Conservation (phyloP, 2,888 invertebrate species). For the Allygus modestus region DNA sequence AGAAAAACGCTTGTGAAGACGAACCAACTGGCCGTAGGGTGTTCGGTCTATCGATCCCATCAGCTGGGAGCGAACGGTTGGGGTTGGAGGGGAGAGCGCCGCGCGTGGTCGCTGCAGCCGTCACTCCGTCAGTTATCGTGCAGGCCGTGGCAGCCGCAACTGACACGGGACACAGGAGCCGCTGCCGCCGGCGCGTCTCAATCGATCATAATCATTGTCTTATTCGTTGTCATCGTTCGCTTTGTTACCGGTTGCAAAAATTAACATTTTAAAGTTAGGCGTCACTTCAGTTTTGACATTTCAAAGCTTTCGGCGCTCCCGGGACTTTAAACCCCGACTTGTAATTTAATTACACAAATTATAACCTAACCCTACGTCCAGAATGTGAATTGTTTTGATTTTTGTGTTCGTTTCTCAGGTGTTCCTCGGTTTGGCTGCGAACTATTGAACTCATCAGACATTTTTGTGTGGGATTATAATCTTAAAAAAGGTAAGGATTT, state of each 20-base stretch:
- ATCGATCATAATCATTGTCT: slow-evolving; percentile 8
- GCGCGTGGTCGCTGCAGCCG: neutral
- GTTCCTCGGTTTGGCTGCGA: neutral
- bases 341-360: too few species aligned
- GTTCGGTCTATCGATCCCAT: neutral
- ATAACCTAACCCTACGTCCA: neutral
- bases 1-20: neutral
- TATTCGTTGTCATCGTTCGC: neutral
- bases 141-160: neutral
- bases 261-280: neutral
- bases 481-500: slow-evolving; percentile 9
- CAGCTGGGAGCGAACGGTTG: neutral
- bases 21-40: slow-evolving; percentile 4
- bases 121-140: neutral
- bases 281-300: neutral
- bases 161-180: neutral
- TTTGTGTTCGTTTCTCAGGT: neutral
- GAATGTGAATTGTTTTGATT: slow-evolving; percentile 20
- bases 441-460: neutral
- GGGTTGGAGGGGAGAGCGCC: slow-evolving; percentile 1
- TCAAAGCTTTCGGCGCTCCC: neutral
- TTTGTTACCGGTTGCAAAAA: neutral
- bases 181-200: slow-evolving; percentile 2
- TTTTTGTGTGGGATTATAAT: neutral
- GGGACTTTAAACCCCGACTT: neutral